Evolutionary conservation across 2,888 invertebrate genomes (phyloP).

Genomic region (Brachynemurus nebulosus): DNA sequence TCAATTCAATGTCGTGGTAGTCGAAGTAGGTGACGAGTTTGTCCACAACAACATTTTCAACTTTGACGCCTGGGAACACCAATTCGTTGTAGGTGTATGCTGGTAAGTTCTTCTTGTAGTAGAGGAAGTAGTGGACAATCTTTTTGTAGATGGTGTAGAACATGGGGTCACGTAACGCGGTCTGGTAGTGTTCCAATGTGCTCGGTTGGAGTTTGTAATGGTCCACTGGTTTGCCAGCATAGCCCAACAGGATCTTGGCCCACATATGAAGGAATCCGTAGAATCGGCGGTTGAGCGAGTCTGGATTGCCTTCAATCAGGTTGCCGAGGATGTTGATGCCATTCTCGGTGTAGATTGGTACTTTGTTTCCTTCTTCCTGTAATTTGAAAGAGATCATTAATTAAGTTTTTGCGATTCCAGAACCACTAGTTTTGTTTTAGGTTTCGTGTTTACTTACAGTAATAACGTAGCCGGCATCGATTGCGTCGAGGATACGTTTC

Average conservation of each 20-base stretch:
- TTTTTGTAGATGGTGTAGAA: constrained; percentile 57
- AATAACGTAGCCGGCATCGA: constrained; percentile 37
- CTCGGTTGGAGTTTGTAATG: constrained; percentile 41
- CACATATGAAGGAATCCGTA: constrained; percentile 45
- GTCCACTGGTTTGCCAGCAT: constrained; percentile 21
- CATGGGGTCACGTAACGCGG: constrained; percentile 56
- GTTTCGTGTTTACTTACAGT: constrained; percentile 26
- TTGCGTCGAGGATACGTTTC: constrained; percentile 41
- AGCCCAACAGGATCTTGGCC: constrained; percentile 28
- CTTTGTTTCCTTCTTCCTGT: constrained; percentile 21
- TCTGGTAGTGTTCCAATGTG: constrained; percentile 45
- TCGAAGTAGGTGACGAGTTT: constrained; percentile 20
- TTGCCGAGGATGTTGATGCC: constrained; percentile 42
- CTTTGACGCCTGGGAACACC: constrained; percentile 15
- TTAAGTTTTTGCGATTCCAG: too few species aligned
- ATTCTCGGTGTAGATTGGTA: constrained; percentile 27
- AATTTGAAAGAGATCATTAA: neutral
- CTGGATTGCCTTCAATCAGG: constrained; percentile 36
- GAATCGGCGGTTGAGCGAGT: constrained; percentile 31
- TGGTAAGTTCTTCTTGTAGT: constrained; percentile 16
- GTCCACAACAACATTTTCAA: constrained; percentile 19
- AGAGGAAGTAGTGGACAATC: constrained; percentile 34
- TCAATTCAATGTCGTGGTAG: constrained; percentile 41
- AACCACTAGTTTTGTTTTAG: too few species aligned
- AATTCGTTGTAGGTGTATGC: constrained; percentile 23